These are phyloP conservation scores for Eupithecia vulgata DNA, from an alignment of 2,888 invertebrate genomes.

Conservation along the genomic window DNA sequence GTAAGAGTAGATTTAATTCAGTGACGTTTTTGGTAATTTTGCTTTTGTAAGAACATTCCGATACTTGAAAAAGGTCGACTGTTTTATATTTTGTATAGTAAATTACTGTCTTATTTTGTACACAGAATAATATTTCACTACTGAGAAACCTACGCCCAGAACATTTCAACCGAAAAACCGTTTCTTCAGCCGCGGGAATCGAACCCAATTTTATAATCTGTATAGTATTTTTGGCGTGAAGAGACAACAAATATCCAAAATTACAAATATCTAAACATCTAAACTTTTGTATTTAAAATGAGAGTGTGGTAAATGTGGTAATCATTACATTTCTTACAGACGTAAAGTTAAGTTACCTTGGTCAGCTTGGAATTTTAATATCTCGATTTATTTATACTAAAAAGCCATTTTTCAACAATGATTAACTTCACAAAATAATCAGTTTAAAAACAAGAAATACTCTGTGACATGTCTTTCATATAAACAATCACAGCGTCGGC, in stretches of 20 bases:
- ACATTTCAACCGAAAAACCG: too few relatives aligned
- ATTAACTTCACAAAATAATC: not conserved
- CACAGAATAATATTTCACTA: too few relatives aligned
- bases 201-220: not conserved
- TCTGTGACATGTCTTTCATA: not conserved
- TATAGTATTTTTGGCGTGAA: too few relatives aligned
- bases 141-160: not conserved
- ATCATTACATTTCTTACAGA: too few relatives aligned
- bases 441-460: not conserved
- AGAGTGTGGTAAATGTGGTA: not conserved
- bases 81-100: not conserved
- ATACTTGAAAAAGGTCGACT: not conserved
- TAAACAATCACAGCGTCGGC: not conserved
- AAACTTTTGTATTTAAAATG: not conserved
- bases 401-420: not conserved
- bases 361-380: too few relatives aligned
- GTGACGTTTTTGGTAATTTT: not conserved
- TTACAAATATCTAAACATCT: too few relatives aligned
- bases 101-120: too few relatives aligned
- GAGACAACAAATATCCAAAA: too few relatives aligned
- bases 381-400: too few relatives aligned
- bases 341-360: not conserved
- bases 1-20: constrained; percentile 2
- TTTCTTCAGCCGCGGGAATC: not conserved
- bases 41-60: not conserved